Conservation (phyloP, 2,888 invertebrate genomes). For the Papilio protenor region DNA sequence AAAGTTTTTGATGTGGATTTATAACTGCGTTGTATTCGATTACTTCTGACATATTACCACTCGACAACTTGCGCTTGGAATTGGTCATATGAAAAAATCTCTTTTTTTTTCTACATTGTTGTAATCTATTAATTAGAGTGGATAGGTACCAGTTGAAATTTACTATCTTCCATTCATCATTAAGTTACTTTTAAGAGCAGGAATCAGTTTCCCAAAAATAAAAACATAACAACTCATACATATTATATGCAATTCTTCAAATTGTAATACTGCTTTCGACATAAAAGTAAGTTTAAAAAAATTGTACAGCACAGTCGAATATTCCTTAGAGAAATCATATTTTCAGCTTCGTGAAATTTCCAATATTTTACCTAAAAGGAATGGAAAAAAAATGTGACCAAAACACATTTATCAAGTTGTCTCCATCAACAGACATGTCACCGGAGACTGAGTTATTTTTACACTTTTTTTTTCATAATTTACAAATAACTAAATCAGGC, state of each 20-base stretch:
- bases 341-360: slow-evolving; percentile 15
- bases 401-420: slow-evolving; percentile 20
- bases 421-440: slow-evolving; percentile 12
- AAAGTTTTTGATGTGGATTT: slow-evolving; percentile 38
- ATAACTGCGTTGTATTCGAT: slow-evolving; percentile 22
- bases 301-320: slow-evolving; percentile 4
- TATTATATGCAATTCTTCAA: neutral
- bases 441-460: neutral
- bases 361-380: slow-evolving; percentile 27
- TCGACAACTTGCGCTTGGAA: neutral
- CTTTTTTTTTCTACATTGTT: neutral
- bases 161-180: neutral
- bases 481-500: neutral
- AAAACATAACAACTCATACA: neutral
- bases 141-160: neutral
- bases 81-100: neutral
- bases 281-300: slow-evolving; percentile 15
- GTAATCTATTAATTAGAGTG: neutral
- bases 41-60: slow-evolving; percentile 15
- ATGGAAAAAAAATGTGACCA: slow-evolving; percentile 6
- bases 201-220: neutral
- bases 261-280: neutral
- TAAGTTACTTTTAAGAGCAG: neutral
- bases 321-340: slow-evolving; percentile 27
- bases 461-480: neutral